Evolutionary conservation across 2,888 invertebrate species (phyloP).

Genomic region (Chymomyza procnemis): DNA sequence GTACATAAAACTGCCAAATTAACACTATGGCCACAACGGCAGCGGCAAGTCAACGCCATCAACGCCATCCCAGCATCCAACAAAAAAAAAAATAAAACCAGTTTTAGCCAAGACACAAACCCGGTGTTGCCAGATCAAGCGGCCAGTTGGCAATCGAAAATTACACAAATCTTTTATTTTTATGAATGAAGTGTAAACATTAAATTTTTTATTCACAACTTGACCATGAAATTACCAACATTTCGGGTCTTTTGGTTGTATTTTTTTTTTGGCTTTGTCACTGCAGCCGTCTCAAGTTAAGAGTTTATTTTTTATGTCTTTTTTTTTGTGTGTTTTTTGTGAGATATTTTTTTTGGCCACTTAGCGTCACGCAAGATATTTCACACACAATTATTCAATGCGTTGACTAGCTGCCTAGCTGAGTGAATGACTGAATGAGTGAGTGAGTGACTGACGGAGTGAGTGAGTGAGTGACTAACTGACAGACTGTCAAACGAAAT

Average conservation of each 20-base stretch:
- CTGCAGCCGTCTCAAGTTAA: neutral
- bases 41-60: constrained; percentile 20
- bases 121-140: constrained; percentile 61
- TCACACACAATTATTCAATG: constrained; percentile 49
- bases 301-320: neutral
- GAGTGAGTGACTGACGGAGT: neutral
- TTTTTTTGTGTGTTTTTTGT: neutral
- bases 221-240: constrained; percentile 44
- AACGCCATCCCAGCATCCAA: neutral
- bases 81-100: no score
- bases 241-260: neutral
- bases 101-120: constrained; percentile 64
- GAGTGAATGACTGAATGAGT: constrained; percentile 22
- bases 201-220: constrained; percentile 10
- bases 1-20: constrained; percentile 57
- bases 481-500: constrained; percentile 49
- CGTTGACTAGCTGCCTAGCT: constrained; percentile 8
- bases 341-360: constrained; percentile 58
- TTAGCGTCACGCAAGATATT: constrained; percentile 53
- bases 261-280: neutral
- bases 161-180: neutral
- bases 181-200: constrained; percentile 39
- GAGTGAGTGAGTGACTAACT: constrained; percentile 3
- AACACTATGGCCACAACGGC: constrained; percentile 43
- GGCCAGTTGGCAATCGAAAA: neutral